Percentiles rank a stretch among this genome's conserved stretches.
phyloP scores from a whole-genome alignment of 2,888 invertebrate genomes.

The Teinopalpus imperialis region DNA sequence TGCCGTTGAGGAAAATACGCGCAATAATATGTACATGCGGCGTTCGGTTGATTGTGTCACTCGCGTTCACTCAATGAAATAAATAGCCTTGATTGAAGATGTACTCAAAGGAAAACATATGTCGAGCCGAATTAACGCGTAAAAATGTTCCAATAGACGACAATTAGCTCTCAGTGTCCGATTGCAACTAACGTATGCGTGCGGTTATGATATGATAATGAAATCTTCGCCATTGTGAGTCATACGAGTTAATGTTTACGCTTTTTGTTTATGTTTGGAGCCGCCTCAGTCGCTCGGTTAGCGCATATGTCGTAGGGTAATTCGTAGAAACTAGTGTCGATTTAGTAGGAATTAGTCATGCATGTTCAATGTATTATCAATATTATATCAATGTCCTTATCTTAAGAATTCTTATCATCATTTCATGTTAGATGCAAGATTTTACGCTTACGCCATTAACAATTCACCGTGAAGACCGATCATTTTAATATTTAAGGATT shows the following conservation, averaged over 20 bases:
- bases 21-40: conserved; percentile 48
- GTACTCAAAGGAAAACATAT: conserved; percentile 30
- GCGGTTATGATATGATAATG: conserved; percentile 76
- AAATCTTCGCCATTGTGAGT: conserved; percentile 78
- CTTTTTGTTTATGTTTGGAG: conserved; percentile 71
- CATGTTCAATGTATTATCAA: conserved; percentile 42
- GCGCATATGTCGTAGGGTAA: conserved; percentile 41
- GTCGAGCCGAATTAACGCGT: conserved; percentile 35
- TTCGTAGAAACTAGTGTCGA: conserved; percentile 54
- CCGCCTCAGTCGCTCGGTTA: conserved; percentile 37
- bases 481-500: background rate
- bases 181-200: conserved; percentile 67
- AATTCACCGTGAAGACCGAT: conserved; percentile 20
- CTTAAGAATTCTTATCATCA: conserved; percentile 30
- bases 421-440: conserved; percentile 12
- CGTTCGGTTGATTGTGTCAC: conserved; percentile 46
- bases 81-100: conserved; percentile 52
- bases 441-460: conserved; percentile 18
- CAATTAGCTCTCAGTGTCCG: conserved; percentile 59
- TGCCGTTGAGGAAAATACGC: conserved; percentile 65
- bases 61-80: conserved; percentile 54
- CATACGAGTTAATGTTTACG: conserved; percentile 71
- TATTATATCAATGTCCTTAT: conserved; percentile 42
- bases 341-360: conserved; percentile 54
- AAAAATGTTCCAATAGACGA: conserved; percentile 48